phyloP scores from a whole-genome alignment of 2,888 invertebrate species.

The Thecocarcelia acutangulata region DNA sequence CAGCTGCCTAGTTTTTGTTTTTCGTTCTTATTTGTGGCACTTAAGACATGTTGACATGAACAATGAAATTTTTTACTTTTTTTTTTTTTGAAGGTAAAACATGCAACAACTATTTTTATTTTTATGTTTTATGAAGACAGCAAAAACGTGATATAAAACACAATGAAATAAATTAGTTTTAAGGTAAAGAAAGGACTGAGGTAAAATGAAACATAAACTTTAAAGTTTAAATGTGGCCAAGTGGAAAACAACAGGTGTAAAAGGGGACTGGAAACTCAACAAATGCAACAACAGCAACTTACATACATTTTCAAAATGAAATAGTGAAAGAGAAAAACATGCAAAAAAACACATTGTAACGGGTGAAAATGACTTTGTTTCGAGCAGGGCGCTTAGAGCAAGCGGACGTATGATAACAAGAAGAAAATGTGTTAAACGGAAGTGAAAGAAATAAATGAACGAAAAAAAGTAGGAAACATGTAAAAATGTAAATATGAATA shows the following conservation, averaged over 20 bases:
- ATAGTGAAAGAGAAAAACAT: slow-evolving; percentile 17
- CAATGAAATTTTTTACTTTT: too few species aligned
- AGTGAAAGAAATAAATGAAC: slow-evolving; percentile 3
- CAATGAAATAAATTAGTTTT: slow-evolving; percentile 32
- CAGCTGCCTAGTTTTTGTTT: too few species aligned
- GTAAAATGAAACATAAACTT: slow-evolving; percentile 24
- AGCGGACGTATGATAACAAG: slow-evolving; percentile 35
- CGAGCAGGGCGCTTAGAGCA: slow-evolving; percentile 25
- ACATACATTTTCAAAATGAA: slow-evolving; percentile 16
- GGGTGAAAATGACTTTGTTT: slow-evolving; percentile 31
- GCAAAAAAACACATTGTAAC: slow-evolving; percentile 37
- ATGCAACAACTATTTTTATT: slow-evolving; percentile 31
- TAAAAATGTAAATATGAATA: neutral
- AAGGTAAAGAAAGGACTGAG: neutral
- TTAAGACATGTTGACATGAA: neutral
- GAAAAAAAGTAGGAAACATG: slow-evolving; percentile 10
- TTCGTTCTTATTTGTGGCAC: neutral
- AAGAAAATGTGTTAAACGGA: slow-evolving; percentile 35
- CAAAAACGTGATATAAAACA: neutral
- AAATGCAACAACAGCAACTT: neutral
- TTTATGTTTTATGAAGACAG: slow-evolving; percentile 33
- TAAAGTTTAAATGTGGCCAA: slow-evolving; percentile 43
- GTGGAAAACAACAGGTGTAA: slow-evolving; percentile 56
- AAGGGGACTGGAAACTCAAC: slow-evolving; percentile 23
- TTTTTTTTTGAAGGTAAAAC: neutral